Evolutionary conservation across 2,888 invertebrate genomes (phyloP), one percentile per base, ranked within the genome.

Genomic region (Heliothis peltigera): DNA sequence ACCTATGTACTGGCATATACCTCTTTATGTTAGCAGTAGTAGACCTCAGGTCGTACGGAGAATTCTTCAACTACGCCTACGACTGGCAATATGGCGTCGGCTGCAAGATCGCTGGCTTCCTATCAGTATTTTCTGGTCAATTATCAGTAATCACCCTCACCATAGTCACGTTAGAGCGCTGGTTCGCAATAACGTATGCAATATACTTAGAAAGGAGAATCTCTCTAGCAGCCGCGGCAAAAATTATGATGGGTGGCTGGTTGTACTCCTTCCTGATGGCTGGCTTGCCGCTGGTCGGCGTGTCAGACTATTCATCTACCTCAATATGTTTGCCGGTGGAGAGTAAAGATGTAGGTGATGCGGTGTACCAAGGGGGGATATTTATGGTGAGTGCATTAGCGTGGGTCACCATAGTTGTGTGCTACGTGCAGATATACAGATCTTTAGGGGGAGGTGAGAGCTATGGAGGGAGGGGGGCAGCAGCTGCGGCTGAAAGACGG

Each of bases 11-110:
- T 95, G 98, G 98, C 0, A 86, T 98, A 1, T 98, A 98, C 90
- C 95, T 98, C 58, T 95, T 98, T 44, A 95, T 98, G 86, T 95
- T 98, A 43, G 98, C 98, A 0, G 96, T 97, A 0, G 97, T 98
- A 84, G 98, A 99, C 90, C 95, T 97, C 0, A 96, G 97, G 79
- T 98, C 98, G 0, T 97, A 97, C 82, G 98, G 98, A 2, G 97
- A 97, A 74, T 98, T 98, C 92, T 98, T 98, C 90, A 98, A 98
- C 89, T 97, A 97, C 89, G 98, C 98, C 3, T 98, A 97, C 82
- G 97, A 97, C 84, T 98, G 98, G 98, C 98, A 98, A 91, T 95
- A 95, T 68, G 97, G 98, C 56, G 89, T 96, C 48, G 98, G 98
- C 0, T 98, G 98, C 89, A 96, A 97, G 86, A 95, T 97, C 8